phyloP scores from a whole-genome alignment of 2,797 vertebrate genomes.

The Momotus momota region DNA sequence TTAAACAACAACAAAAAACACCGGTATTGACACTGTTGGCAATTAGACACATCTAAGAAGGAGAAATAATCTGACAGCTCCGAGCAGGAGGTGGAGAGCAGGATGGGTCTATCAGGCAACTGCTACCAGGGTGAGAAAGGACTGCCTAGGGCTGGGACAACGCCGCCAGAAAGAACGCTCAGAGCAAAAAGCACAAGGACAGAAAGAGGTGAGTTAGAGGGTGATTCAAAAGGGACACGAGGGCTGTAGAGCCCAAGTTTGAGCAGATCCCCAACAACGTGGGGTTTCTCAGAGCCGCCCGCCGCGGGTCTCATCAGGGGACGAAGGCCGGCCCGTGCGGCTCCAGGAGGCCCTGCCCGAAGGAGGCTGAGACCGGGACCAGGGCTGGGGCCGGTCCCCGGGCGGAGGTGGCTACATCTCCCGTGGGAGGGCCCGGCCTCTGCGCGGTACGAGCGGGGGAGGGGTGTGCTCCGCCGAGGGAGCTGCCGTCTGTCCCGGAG shows the following conservation, averaged over 20 bases:
- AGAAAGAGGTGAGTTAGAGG: not conserved
- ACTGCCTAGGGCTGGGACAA: not conserved
- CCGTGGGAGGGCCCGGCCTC: not conserved
- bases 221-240: not conserved
- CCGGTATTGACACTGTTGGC: rapidly evolving
- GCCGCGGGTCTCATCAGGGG: too few relatives aligned
- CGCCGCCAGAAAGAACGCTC: not conserved
- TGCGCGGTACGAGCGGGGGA: not conserved
- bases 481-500: not conserved
- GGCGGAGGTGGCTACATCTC: too few relatives aligned
- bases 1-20: not conserved
- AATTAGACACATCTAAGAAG: not conserved
- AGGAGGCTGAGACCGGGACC: not conserved
- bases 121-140: not conserved
- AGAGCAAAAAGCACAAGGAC: not conserved
- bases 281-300: not conserved
- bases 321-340: not conserved
- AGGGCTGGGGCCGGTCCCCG: not conserved
- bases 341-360: not conserved
- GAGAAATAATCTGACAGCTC: rapidly evolving
- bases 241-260: not conserved
- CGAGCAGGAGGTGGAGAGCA: not conserved
- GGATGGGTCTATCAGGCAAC: not conserved
- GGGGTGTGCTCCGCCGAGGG: not conserved
- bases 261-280: not conserved